Evolutionary conservation across 2,888 invertebrate species (phyloP).

Genomic region (Parochlus steinenii): DNA sequence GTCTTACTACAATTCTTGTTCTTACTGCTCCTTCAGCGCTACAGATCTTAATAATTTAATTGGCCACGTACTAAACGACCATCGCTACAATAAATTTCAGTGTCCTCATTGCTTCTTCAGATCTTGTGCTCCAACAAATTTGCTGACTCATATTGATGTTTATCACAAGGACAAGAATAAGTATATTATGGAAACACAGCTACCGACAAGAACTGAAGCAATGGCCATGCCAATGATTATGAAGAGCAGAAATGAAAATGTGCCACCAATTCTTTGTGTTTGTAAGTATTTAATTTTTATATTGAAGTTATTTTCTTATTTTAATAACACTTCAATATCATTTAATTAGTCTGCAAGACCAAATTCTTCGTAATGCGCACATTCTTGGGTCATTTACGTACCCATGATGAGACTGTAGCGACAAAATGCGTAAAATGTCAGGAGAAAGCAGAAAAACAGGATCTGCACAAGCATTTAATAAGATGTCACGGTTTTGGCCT

Average conservation of each 20-base stretch:
- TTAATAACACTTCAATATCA: too few species aligned
- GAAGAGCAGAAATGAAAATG: background rate
- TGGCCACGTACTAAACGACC: background rate
- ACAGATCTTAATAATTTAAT: background rate
- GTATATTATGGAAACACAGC: background rate
- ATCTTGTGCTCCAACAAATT: background rate
- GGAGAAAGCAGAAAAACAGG: background rate
- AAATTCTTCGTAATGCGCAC: background rate
- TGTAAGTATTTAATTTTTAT: too few species aligned
- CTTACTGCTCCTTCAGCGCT: background rate
- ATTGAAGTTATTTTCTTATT: too few species aligned
- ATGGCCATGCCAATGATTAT: background rate
- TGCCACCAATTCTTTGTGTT: background rate
- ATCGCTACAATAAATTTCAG: background rate
- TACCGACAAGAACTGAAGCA: background rate
- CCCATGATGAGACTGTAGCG: background rate
- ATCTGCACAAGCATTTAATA: background rate
- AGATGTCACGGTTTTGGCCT: background rate
- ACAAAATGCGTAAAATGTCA: conserved; percentile 1
- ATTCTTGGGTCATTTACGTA: background rate
- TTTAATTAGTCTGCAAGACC: background rate
- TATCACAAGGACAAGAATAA: background rate
- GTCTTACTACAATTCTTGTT: background rate
- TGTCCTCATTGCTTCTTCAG: conserved; percentile 2
- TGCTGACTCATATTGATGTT: background rate